Percentiles rank a stretch among this genome's conserved stretches.
Evolutionary conservation across 2,888 invertebrate genomes (phyloP).

Genomic region (Agrochola circellaris): DNA sequence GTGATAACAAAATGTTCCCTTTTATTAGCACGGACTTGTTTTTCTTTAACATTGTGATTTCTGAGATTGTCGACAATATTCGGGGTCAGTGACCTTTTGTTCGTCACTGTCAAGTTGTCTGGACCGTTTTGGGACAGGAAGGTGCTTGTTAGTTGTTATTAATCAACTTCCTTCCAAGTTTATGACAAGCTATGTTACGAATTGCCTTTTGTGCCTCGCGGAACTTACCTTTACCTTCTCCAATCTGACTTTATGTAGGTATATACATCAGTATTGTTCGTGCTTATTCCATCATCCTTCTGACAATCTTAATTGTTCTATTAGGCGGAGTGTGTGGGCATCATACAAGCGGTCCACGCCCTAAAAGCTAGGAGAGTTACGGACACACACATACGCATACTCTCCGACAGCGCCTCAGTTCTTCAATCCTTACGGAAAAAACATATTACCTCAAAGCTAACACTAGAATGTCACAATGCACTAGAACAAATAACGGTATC

Average conservation of each 20-base stretch:
- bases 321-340: too few species aligned
- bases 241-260: background rate
- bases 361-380: too few species aligned
- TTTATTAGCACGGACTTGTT: constrained; percentile 33
- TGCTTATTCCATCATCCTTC: background rate
- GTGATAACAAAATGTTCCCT: constrained; percentile 40
- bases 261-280: background rate
- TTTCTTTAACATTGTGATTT: constrained; percentile 30
- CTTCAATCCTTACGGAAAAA: too few species aligned
- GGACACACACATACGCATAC: too few species aligned
- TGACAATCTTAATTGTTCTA: background rate
- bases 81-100: constrained; percentile 32
- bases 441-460: too few species aligned
- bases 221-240: background rate
- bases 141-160: constrained; percentile 47
- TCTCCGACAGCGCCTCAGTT: too few species aligned
- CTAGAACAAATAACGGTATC: too few species aligned
- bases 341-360: too few species aligned
- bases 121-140: constrained; percentile 44
- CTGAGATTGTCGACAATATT: constrained; percentile 19
- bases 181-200: constrained; percentile 33
- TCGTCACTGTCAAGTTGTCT: constrained; percentile 37
- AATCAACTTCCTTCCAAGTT: constrained; percentile 41
- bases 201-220: constrained; percentile 14
- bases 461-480: too few species aligned